Percentiles rank a stretch among this genome's conserved stretches.
These are phyloP conservation scores for Holocentrus rufus DNA, from an alignment of 2,797 vertebrate genomes.

Conservation along the genomic window DNA sequence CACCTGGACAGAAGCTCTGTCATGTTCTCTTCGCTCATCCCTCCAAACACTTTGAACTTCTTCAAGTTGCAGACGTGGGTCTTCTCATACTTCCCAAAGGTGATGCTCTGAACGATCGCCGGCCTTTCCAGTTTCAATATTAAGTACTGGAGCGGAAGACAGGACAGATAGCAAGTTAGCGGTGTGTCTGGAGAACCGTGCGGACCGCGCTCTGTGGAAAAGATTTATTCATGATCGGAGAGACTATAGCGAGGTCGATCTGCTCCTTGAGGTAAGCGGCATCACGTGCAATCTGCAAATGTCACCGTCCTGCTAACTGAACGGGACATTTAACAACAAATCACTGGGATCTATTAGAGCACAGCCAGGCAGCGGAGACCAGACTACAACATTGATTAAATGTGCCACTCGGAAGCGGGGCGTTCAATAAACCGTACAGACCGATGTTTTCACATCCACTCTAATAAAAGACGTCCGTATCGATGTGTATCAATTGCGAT, in stretches of 20 bases:
- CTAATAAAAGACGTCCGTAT: not conserved
- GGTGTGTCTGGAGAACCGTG: conserved; percentile 4
- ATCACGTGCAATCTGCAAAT: conserved; percentile 26
- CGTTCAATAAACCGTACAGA: conserved; percentile 25
- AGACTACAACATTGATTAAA: conserved; percentile 15
- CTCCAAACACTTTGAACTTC: conserved; percentile 99
- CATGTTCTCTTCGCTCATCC: conserved; percentile 99
- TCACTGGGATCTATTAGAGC: conserved; percentile 13
- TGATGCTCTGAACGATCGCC: conserved; percentile 97
- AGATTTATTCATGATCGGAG: conserved; percentile 39
- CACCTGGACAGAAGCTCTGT: conserved; percentile 97
- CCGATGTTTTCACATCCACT: conserved; percentile 9
- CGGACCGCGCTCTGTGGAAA: conserved; percentile 17
- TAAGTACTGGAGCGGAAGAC: conserved; percentile 85
- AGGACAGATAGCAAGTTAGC: conserved; percentile 5
- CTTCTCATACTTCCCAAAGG: conserved; percentile 99
- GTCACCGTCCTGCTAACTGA: conserved; percentile 27
- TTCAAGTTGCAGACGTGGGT: conserved; percentile 99
- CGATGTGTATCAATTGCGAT: not conserved
- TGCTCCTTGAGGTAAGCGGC: conserved; percentile 26
- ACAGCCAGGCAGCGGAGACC: conserved; percentile 4
- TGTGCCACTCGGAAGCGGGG: conserved; percentile 2
- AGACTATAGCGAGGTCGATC: conserved; percentile 17
- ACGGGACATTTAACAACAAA: conserved; percentile 24
- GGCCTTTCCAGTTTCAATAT: conserved; percentile 98